Conservation (phyloP, 2,113 vertebrate genomes). For the Caracal caracal region DNA sequence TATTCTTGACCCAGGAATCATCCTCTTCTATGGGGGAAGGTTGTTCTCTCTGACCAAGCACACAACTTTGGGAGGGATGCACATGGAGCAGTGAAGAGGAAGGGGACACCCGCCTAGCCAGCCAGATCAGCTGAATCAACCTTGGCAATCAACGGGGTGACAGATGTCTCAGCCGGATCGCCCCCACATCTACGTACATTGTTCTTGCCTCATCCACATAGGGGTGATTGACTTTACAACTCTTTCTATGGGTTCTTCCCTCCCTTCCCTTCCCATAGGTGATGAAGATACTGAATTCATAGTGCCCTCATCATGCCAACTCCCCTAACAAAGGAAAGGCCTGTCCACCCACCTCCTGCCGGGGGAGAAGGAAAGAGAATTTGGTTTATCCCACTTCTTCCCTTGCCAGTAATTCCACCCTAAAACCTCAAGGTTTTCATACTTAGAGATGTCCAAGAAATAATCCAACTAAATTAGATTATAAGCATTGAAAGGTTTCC, state of each 20-base stretch:
- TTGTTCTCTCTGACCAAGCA: too few species aligned
- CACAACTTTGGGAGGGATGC: too few species aligned
- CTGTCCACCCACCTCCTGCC: neutral
- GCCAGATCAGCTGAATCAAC: too few species aligned
- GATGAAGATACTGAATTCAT: neutral
- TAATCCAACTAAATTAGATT: conserved; percentile 76
- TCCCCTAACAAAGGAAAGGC: neutral
- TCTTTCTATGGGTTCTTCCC: neutral
- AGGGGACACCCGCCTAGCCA: too few species aligned
- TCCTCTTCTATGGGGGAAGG: too few species aligned
- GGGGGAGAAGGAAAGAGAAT: conserved; percentile 10
- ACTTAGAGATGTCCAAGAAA: conserved; percentile 59
- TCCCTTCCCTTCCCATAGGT: neutral
- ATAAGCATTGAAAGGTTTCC: conserved; percentile 78
- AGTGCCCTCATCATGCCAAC: neutral
- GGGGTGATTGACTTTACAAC: neutral
- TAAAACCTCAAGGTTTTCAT: conserved; percentile 61
- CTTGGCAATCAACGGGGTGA: too few species aligned
- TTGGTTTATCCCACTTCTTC: neutral
- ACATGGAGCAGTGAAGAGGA: too few species aligned
- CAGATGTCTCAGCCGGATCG: too few species aligned
- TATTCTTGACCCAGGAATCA: too few species aligned
- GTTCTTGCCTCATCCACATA: neutral
- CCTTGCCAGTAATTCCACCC: conserved; percentile 59
- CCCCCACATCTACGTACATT: too few species aligned